Base-by-base conservation (phyloP, 2,797 vertebrate species). In the Sebastes iracundus region DNA sequence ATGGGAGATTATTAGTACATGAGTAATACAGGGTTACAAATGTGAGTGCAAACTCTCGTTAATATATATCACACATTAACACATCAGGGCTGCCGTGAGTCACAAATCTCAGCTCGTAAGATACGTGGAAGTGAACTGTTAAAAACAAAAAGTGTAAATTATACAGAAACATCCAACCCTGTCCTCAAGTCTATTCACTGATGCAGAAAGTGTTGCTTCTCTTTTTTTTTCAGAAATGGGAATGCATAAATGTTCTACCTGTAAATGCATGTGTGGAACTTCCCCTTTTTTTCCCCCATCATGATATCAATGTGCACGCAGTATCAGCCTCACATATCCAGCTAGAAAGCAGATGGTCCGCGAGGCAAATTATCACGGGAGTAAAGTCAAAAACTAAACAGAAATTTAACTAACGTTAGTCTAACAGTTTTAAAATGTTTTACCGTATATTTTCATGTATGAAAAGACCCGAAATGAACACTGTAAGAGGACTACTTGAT, bases 1-100 rank as follows among this genome's bases (percentile, higher is more conserved):
- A 38, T 22, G 22, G 38, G 30, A 56, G 71, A 83, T 90, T 88
- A 81, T 63, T 80, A 77, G 81, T 81, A 64, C 59, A 28, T 82
- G 64, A 83, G 58, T 87, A 82, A 83, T 72, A 53, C 32, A 63
- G 56, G 60, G 23, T 75, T 42, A 10, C 11, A 61, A 25, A 42
- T 53, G 52, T 18, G 25, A 32, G 8, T 16, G 2, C 56, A 64
- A 72, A 67, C 58, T 52, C 55, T 22, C 0, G 16, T 46, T 73
- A 59, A 52, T 58, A 64, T 52, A 1, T n/a, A 14, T 69, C 30
- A 25, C 23, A 28, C 5, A 27, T 52, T 70, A 14, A 42, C 42
- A 7, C 56, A 63, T 79, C 55, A 61, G 33, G 11, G 59, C 33
- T 71, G 46, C n/a, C 5, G 4, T 30, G 49, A 20, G 64, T 74